These are phyloP conservation scores for Cephalophus harveyi DNA, from an alignment of 2,113 vertebrate species.

Conservation along the genomic window DNA sequence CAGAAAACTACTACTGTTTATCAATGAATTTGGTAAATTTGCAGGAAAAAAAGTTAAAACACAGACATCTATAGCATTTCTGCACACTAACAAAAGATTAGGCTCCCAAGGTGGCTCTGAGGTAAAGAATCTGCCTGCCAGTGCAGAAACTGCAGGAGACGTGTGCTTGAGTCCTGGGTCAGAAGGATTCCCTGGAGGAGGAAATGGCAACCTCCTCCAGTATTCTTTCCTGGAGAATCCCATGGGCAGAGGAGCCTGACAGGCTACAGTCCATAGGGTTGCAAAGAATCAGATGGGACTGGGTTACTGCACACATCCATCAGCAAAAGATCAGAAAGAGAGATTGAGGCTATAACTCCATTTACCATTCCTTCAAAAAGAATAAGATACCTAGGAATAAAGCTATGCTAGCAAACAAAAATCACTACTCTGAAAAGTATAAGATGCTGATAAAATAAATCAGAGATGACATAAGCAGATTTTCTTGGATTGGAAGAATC, in stretches of 20 bases:
- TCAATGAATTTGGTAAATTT: no score
- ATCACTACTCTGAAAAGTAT: not conserved
- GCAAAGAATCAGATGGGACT: not conserved
- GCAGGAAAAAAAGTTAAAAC: no score
- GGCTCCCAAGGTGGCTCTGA: no score
- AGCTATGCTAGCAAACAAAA: not conserved
- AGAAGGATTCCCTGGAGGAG: no score
- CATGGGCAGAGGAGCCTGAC: not conserved
- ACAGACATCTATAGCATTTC: no score
- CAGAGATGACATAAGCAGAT: not conserved
- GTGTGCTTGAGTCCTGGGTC: no score
- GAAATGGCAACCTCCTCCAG: not conserved
- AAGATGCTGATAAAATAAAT: not conserved
- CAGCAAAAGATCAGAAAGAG: not conserved
- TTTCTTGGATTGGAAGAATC: not conserved
- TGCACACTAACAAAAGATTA: no score
- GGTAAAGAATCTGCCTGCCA: no score
- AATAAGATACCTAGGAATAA: not conserved
- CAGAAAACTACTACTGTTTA: no score
- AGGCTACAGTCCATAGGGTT: not conserved
- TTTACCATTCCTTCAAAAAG: not conserved
- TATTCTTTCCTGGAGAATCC: not conserved
- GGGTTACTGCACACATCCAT: not conserved
- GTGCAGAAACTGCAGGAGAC: no score
- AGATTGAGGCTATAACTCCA: no score